phyloP scores from a whole-genome alignment of 2,113 vertebrate genomes.

The Phrynosoma platyrhinos region DNA sequence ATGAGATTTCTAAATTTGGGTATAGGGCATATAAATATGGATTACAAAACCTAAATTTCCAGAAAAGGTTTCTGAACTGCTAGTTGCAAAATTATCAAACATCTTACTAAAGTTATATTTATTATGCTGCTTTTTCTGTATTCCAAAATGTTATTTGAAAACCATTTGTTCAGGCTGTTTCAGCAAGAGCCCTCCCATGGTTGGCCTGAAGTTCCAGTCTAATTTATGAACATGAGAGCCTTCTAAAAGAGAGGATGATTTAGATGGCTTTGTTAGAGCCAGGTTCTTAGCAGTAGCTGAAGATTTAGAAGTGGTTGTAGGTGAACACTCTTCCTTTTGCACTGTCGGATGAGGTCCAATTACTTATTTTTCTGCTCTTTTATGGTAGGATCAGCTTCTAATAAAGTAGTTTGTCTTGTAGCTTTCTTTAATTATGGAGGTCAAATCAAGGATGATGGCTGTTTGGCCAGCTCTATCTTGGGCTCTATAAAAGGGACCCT shows the following conservation, averaged over 20 bases:
- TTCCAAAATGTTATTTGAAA: not conserved
- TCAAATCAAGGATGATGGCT: not conserved
- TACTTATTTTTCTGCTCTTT: not conserved
- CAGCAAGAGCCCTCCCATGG: not conserved
- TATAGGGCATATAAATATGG: not conserved
- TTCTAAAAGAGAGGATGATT: not conserved
- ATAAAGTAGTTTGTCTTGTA: too few relatives aligned
- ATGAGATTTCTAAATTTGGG: not conserved
- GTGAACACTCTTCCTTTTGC: not conserved
- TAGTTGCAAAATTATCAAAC: not conserved
- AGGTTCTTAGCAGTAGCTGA: not conserved
- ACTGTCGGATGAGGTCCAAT: not conserved
- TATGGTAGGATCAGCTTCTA: not conserved
- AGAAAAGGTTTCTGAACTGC: not conserved
- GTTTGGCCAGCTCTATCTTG: not conserved
- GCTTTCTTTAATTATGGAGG: not conserved
- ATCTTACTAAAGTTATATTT: conserved; percentile 6
- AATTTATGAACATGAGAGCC: not conserved
- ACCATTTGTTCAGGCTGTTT: not conserved
- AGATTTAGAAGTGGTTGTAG: not conserved
- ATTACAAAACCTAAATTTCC: not conserved
- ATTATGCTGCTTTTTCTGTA: not conserved
- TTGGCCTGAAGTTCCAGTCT: not conserved
- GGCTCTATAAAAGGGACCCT: not conserved
- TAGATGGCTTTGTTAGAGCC: not conserved